Percentiles rank a stretch among this genome's conserved stretches.
Conservation (phyloP, 1,140 invertebrate genomes). For the Rhysida immarginata region DNA sequence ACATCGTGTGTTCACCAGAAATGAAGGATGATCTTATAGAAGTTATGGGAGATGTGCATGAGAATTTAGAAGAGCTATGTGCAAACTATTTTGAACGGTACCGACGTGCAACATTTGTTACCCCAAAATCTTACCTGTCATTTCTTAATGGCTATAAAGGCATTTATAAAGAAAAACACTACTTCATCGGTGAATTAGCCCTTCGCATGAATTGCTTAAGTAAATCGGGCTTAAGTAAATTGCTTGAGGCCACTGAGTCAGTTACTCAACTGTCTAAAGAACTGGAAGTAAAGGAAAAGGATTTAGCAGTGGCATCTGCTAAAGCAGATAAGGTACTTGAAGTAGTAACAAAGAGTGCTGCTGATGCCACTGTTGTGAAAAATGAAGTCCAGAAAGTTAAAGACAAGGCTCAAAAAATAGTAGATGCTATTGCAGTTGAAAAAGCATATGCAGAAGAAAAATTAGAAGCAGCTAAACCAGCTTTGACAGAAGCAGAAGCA, state of each 20-base stretch:
- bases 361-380: slow-evolving; percentile 30
- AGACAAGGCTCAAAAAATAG: slow-evolving; percentile 57
- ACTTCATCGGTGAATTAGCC: slow-evolving; percentile 75
- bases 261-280: slow-evolving; percentile 81
- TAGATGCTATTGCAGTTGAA: slow-evolving; percentile 58
- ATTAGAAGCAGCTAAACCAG: slow-evolving; percentile 59
- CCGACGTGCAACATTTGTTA: slow-evolving; percentile 83
- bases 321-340: slow-evolving; percentile 59
- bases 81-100: too few relatives aligned
- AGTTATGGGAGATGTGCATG: too few relatives aligned
- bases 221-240: slow-evolving; percentile 80
- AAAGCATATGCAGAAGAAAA: slow-evolving; percentile 61
- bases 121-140: slow-evolving; percentile 93
- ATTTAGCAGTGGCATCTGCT: slow-evolving; percentile 68
- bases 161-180: slow-evolving; percentile 73
- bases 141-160: slow-evolving; percentile 91
- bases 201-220: slow-evolving; percentile 86
- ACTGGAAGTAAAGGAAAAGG: slow-evolving; percentile 83
- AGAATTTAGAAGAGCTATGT: too few relatives aligned
- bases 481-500: slow-evolving; percentile 63
- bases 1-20: too few relatives aligned
- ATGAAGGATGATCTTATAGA: too few relatives aligned
- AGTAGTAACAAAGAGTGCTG: not conserved
- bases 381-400: slow-evolving; percentile 64
- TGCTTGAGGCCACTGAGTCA: slow-evolving; percentile 83